Conservation (phyloP, 2,797 vertebrate species). For the Leuciscus waleckii region DNA sequence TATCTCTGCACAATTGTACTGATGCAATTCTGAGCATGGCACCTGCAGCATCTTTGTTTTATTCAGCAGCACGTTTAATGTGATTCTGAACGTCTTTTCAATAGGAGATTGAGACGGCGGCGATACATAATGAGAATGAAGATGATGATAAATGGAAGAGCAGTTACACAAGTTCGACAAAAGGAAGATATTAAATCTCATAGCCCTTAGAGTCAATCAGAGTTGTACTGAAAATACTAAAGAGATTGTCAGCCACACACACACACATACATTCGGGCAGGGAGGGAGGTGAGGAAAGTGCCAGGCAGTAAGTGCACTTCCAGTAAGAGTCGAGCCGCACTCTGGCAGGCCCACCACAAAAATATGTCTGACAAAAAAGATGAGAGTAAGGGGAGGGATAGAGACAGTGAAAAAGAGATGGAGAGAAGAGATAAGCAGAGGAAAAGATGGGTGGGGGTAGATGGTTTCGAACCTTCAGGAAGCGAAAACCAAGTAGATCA, state of each 20-base stretch:
- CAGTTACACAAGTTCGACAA: constrained; percentile 28
- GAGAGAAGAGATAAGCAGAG: constrained; percentile 21
- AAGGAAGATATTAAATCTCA: constrained; percentile 32
- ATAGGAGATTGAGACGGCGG: neutral
- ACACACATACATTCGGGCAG: neutral
- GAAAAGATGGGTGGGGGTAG: constrained; percentile 18
- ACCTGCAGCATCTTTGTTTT: constrained; percentile 35
- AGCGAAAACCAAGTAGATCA: constrained; percentile 51
- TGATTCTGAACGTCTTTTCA: neutral
- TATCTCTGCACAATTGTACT: neutral
- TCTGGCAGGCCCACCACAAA: constrained; percentile 63
- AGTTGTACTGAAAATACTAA: constrained; percentile 31
- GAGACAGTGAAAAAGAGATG: constrained; percentile 28
- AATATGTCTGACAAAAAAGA: constrained; percentile 51
- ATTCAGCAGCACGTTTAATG: neutral
- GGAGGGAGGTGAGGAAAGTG: constrained; percentile 47
- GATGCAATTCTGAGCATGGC: neutral
- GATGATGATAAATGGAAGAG: constrained; percentile 24
- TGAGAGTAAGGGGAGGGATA: constrained; percentile 30
- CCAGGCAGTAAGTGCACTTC: constrained; percentile 66
- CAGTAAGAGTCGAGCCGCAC: constrained; percentile 62
- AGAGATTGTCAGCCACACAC: constrained; percentile 20
- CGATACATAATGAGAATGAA: neutral
- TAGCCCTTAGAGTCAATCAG: neutral
- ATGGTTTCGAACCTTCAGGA: constrained; percentile 48